phyloP scores from a whole-genome alignment of 2,113 vertebrate genomes.

The Epinephelus moara region DNA sequence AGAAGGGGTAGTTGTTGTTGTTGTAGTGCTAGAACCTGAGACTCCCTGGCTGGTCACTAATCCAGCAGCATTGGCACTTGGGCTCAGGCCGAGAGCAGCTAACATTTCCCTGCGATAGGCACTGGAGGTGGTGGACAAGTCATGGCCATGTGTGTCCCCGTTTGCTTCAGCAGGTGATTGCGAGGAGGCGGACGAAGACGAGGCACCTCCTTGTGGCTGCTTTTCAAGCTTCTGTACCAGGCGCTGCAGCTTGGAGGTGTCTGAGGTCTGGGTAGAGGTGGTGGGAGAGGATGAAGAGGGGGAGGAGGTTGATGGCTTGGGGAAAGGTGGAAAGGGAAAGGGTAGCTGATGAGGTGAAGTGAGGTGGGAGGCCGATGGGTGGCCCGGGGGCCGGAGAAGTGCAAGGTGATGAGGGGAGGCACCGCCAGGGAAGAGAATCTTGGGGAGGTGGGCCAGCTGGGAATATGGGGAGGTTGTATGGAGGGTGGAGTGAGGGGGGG shows the following conservation, averaged over 20 bases:
- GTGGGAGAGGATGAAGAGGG: constrained; percentile 84
- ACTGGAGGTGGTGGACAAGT: constrained; percentile 79
- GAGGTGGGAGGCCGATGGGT: constrained; percentile 81
- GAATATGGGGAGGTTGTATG: constrained; percentile 83
- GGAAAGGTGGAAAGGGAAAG: constrained; percentile 89
- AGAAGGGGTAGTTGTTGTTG: constrained; percentile 28
- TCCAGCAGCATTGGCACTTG: constrained; percentile 63
- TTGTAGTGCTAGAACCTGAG: constrained; percentile 41
- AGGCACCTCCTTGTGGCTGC: constrained; percentile 75
- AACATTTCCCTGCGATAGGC: constrained; percentile 85
- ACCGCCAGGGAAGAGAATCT: constrained; percentile 85
- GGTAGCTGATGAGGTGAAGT: constrained; percentile 81
- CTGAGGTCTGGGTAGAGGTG: constrained; percentile 86
- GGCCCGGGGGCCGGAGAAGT: constrained; percentile 85
- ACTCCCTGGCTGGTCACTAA: constrained; percentile 56
- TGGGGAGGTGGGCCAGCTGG: constrained; percentile 86
- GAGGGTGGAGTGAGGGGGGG: constrained; percentile 83
- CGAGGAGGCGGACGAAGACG: constrained; percentile 62
- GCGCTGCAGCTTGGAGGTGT: constrained; percentile 93
- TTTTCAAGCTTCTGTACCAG: constrained; percentile 93
- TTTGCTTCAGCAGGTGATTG: constrained; percentile 69
- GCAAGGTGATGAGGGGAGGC: constrained; percentile 86
- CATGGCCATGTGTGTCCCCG: constrained; percentile 68
- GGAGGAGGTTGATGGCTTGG: constrained; percentile 85
- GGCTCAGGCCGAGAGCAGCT: constrained; percentile 83